A percentile compares a stretch with the other conserved stretches of the same genome.
These are phyloP conservation scores for Dasypolia templi DNA, from an alignment of 2,888 invertebrate species.

Conservation along the genomic window DNA sequence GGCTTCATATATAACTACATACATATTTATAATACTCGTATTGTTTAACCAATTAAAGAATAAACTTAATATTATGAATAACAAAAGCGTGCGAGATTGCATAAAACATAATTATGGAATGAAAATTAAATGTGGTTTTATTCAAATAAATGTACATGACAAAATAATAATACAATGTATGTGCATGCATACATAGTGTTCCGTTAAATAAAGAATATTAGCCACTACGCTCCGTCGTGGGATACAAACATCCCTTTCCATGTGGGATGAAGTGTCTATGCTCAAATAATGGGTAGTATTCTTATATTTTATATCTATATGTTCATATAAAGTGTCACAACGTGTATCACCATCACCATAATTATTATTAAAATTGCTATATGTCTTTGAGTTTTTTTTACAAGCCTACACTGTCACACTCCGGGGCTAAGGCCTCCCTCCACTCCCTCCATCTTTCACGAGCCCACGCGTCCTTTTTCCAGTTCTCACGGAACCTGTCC, in stretches of 20 bases:
- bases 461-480: not conserved
- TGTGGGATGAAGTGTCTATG: not conserved
- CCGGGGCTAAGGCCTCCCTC: no score
- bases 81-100: conserved; percentile 6
- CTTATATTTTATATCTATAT: no score
- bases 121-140: conserved; percentile 42
- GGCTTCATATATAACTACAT: conserved; percentile 20
- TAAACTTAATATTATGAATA: conserved; percentile 28
- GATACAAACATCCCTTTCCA: not conserved
- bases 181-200: conserved; percentile 39
- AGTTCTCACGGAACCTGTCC: not conserved
- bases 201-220: not conserved
- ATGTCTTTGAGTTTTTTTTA: no score
- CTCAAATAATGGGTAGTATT: no score
- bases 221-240: not conserved
- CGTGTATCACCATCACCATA: no score
- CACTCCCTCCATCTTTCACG: no score
- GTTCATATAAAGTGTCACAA: no score
- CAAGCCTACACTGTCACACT: no score
- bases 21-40: conserved; percentile 46
- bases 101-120: conserved; percentile 20
- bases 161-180: no score
- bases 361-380: no score
- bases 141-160: no score
- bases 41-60: conserved; percentile 45